Conservation (phyloP, 2,888 invertebrate species). For the Strigamia transsilvanica region DNA sequence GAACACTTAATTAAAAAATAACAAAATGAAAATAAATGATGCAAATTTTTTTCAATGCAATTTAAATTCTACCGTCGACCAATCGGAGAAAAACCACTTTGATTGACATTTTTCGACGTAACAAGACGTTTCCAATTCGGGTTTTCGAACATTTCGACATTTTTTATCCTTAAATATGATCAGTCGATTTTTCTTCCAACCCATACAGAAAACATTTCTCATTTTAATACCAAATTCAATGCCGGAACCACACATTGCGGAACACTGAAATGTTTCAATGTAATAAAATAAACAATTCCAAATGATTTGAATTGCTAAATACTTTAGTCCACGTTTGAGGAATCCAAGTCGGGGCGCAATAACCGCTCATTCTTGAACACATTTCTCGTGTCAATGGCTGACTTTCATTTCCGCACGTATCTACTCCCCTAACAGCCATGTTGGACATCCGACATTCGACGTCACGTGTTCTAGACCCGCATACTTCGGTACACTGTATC, state of each 20-base stretch:
- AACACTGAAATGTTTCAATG: not conserved
- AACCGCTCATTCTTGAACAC: not conserved
- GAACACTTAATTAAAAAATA: not conserved
- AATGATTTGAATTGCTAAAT: constrained; percentile 10
- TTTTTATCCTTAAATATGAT: not conserved
- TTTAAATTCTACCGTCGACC: not conserved
- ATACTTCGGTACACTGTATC: not conserved
- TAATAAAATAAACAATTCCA: not conserved
- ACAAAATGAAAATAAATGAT: not conserved
- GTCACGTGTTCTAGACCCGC: constrained; percentile 15
- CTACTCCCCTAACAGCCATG: not conserved
- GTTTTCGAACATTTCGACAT: not conserved
- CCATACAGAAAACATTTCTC: not conserved
- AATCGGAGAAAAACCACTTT: not conserved
- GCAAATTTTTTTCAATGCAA: not conserved
- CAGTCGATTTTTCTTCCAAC: constrained; percentile 18
- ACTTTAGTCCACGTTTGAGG: constrained; percentile 33
- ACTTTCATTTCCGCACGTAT: not conserved
- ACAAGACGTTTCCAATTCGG: not conserved
- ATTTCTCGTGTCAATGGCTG: not conserved
- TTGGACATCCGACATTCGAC: not conserved
- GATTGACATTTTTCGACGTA: not conserved
- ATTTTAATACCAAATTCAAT: not conserved
- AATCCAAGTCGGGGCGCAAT: constrained; percentile 6
- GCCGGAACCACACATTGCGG: not conserved